Evolutionary conservation across 30 jellyfish, hydroid and myxozoan species (phyloP), one percentile per base, ranked within the genome.

Genomic region (Aurelia sp.): DNA sequence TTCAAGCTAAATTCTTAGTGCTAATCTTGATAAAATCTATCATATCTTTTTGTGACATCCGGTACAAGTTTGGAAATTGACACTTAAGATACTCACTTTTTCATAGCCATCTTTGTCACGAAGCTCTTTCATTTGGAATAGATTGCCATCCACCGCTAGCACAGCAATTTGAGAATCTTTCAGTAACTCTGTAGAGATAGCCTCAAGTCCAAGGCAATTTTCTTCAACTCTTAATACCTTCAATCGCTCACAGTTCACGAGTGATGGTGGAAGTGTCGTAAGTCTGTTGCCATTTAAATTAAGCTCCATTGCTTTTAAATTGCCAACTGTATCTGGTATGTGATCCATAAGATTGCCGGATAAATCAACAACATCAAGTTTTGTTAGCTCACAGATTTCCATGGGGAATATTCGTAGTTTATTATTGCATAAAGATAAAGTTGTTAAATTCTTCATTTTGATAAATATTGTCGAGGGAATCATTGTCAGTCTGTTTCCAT

Each of bases 31-130:
- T 27, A 27, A 27, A 27, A 27, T 27, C 33, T 27, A 27, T 27
- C 33, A 27, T 27, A 1, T 0, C 2, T 2, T 27, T 27, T 27
- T 27, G 33, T 27, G 33, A 27, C 33, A 27, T 2, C 33, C 33
- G 33, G 33, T 27, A 27, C 33, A 27, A 0, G 9, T 9, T 44
- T 3, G 15, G 55, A 44, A 30, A 61, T n/a, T 6, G 21, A 35
- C 19, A 0, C 5, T 19, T 30, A 71, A 23, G 13, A 10, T 27
- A 67, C 95, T 73, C 55, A 94, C 99, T 90, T 87, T 76, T 3
- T 94, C 97, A 62, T 94, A 89, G 76, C 99, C 99, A 40, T 94
- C 97, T 59, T 76, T 53, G 23, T 94, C 99, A 66, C 77, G 99
- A 12, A 94, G 82, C 40, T 79, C 82, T 73, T 90, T 85, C 97